Base-by-base conservation (phyloP, 2,113 vertebrate genomes). In the Melierax canorus region DNA sequence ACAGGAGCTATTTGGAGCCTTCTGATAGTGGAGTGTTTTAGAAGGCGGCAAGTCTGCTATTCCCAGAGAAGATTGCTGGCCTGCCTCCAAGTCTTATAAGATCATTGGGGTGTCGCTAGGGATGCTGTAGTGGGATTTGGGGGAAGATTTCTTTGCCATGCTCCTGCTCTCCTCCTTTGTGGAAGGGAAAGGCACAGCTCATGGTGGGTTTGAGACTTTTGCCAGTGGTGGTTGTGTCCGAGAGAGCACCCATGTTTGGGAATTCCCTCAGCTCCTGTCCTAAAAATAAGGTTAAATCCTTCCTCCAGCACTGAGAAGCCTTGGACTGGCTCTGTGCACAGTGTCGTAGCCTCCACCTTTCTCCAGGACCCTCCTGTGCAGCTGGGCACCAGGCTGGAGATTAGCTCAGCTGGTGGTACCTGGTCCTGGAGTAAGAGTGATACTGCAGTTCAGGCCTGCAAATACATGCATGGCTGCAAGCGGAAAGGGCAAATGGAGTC, bases 381-480 rank as follows among this genome's bases (percentile, higher is more conserved):
- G 56, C 36, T 76, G 62, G 32, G 14, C 21, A 41, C 27, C 16
- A 43, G 32, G 11, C 3, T 78, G 60, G 38, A 53, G 46, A 18
- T 68, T 5, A 26, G 36, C 43, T 64, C 23, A n/a, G 62, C 60
- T 50, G 7, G 14, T 51, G 79, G 43, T 30, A 56, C 3, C 53
- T 71, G 34, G 7, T 27, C 21, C 80, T 91, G 73, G 21, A 36
- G 6, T 12, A 18, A 27, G 15, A 72, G n/a, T 3, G 29, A 23
- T 58, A 64, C 73, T 91, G 75, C 43, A 30, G 41, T 23, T 12
- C 46, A 73, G 67, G 62, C 38, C 67, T 89, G 77, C 34, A 46
- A 24, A 7, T 10, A 15, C 11, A 2, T 0, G 2, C 23, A 7
- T 2, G 21, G 20, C 73, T 80, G 43, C 45, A n/a, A 14, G 55